These are phyloP conservation scores for Thecocarcelia acutangulata DNA, from an alignment of 2,888 invertebrate species.

Conservation along the genomic window DNA sequence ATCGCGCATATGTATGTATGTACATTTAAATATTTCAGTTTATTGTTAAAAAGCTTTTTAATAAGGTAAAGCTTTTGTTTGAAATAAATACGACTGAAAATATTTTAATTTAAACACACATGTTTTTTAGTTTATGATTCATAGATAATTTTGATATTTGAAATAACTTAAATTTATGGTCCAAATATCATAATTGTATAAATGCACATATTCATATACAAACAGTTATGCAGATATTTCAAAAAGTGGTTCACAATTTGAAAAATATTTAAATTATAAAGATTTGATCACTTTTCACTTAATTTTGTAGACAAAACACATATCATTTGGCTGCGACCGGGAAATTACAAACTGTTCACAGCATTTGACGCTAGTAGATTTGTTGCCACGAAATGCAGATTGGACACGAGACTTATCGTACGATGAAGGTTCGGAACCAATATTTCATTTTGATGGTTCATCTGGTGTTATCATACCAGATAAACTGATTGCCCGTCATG, in stretches of 20 bases:
- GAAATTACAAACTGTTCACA: slow-evolving; percentile 83
- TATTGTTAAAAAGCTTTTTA: no score
- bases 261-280: neutral
- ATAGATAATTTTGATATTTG: neutral
- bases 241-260: neutral
- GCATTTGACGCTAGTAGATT: slow-evolving; percentile 74
- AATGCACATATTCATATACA: neutral
- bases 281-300: neutral
- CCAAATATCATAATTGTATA: slow-evolving; percentile 9
- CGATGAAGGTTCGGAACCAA: slow-evolving; percentile 94
- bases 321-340: slow-evolving; percentile 97
- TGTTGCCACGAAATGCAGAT: slow-evolving; percentile 84
- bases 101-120: no score
- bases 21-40: no score
- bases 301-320: slow-evolving; percentile 84
- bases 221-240: no score
- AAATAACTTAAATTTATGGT: neutral
- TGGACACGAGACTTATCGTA: slow-evolving; percentile 92
- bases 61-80: no score
- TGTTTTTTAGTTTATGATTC: no score
- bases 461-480: slow-evolving; percentile 93
- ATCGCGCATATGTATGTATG: no score
- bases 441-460: slow-evolving; percentile 97
- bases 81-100: no score
- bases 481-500: slow-evolving; percentile 86